Percentiles rank a stretch among this genome's conserved stretches.
These are phyloP conservation scores for Leptarthrus brevirostris DNA, from an alignment of 2,888 invertebrate species.

Conservation along the genomic window DNA sequence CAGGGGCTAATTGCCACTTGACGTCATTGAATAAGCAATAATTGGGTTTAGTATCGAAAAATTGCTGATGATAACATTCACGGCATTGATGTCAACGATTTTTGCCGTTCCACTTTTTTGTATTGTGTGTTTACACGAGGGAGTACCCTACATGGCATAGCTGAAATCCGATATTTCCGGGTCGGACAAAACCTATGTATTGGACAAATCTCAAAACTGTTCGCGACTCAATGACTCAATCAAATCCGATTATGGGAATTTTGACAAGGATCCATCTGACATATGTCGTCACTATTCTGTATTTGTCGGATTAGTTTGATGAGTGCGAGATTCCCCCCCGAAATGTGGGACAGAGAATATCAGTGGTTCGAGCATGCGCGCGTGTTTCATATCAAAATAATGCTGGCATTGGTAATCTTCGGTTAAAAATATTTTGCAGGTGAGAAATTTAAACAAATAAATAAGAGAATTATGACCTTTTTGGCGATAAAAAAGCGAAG, in stretches of 20 bases:
- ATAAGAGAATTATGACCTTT: too few species aligned
- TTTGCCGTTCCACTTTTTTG: neutral
- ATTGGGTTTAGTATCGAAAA: neutral
- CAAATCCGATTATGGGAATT: neutral
- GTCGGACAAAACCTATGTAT: neutral
- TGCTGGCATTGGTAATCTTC: neutral
- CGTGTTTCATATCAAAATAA: neutral
- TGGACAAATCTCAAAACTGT: neutral
- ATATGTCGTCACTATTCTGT: neutral
- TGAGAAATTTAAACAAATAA: neutral
- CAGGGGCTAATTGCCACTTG: constrained; percentile 22
- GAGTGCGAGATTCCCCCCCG: neutral
- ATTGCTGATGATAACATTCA: neutral
- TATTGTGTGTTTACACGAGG: too few species aligned
- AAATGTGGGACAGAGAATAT: neutral
- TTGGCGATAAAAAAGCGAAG: too few species aligned
- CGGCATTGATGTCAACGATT: neutral
- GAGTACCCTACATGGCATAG: too few species aligned
- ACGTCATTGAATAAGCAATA: constrained; percentile 20
- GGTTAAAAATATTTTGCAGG: neutral
- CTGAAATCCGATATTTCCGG: neutral
- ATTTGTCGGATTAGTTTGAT: neutral
- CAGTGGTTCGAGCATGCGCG: neutral
- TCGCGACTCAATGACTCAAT: neutral
- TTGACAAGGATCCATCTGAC: constrained; percentile 1